Conservation (phyloP, 2,797 vertebrate species). For the Bufotes viridis region DNA sequence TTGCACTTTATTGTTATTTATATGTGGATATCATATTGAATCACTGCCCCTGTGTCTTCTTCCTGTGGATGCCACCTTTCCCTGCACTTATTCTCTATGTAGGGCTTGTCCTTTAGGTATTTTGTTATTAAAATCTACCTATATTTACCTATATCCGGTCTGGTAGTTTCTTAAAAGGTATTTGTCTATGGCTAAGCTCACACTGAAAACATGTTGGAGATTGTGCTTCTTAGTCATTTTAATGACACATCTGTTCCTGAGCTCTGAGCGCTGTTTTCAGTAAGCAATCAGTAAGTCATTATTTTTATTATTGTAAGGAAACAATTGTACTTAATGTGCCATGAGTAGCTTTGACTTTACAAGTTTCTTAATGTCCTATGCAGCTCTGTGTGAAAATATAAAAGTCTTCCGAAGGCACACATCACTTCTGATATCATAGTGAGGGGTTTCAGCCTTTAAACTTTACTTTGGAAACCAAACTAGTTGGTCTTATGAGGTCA, state of each 20-base stretch:
- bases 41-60: no score
- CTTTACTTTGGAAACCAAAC: not conserved
- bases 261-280: not conserved
- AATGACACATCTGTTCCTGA: constrained; percentile 17
- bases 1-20: no score
- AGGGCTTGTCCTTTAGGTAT: no score
- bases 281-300: constrained; percentile 23
- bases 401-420: not conserved
- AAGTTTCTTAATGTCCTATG: constrained; percentile 7
- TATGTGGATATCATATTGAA: no score
- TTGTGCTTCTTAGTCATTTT: constrained; percentile 8
- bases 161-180: no score
- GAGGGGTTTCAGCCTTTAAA: not conserved
- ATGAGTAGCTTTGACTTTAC: constrained; percentile 4
- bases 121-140: no score
- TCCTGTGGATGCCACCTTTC: no score
- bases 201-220: not conserved
- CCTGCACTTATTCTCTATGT: no score
- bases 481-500: not conserved
- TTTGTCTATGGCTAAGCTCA: not conserved
- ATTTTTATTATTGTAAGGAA: constrained; percentile 16
- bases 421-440: not conserved
- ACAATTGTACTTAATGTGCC: constrained; percentile 28
- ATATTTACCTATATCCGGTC: no score
- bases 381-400: not conserved